Percentiles rank a stretch among this genome's conserved stretches.
These are phyloP conservation scores for Abrostola tripartita DNA, from an alignment of 2,888 invertebrate species.

Conservation along the genomic window DNA sequence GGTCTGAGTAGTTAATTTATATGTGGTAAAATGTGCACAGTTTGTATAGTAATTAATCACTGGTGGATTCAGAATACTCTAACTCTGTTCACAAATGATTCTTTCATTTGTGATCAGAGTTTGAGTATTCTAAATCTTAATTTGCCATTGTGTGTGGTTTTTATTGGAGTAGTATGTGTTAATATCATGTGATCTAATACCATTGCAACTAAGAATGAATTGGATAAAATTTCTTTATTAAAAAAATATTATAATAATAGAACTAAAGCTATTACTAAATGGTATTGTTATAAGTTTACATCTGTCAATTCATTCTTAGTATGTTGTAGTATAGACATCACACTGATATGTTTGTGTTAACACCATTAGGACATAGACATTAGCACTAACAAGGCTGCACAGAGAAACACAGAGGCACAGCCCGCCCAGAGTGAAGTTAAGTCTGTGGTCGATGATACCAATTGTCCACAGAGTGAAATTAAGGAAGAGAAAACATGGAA, in stretches of 20 bases:
- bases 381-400: constrained; percentile 70
- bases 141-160: too few species aligned
- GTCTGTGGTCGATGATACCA: constrained; percentile 62
- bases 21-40: too few species aligned
- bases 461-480: constrained; percentile 78
- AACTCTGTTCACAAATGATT: too few species aligned
- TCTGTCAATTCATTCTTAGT: constrained; percentile 24
- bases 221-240: background rate
- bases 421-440: constrained; percentile 48
- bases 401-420: constrained; percentile 52
- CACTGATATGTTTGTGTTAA: constrained; percentile 72
- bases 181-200: background rate
- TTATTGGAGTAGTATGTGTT: background rate
- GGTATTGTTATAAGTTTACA: background rate
- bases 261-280: background rate
- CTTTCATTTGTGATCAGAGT: too few species aligned
- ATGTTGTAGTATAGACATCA: constrained; percentile 27
- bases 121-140: too few species aligned
- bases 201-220: background rate
- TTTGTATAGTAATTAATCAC: too few species aligned
- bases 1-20: too few species aligned
- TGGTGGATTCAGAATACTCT: too few species aligned
- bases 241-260: background rate
- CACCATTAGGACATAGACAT: constrained; percentile 72
- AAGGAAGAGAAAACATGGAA: constrained; percentile 63